Base-by-base conservation (phyloP, 2,888 invertebrate species). In the Protonemura montana region DNA sequence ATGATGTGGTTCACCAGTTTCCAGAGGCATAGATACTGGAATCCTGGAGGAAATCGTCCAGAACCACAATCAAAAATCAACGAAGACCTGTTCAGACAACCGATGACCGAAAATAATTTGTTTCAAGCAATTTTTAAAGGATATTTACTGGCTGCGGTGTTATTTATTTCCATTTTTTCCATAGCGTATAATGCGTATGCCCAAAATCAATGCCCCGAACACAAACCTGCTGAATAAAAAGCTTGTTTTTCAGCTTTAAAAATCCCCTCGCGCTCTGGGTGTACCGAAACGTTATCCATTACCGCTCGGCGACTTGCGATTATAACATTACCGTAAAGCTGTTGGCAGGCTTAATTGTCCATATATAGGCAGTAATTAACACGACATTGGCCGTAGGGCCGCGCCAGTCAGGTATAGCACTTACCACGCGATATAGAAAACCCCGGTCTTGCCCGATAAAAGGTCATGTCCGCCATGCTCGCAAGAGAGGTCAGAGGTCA, bases 401-500 rank as follows among this genome's bases (percentile, higher is more conserved):
- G n/a, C n/a, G n/a, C n/a, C n/a, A n/a, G n/a, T n/a, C 35, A 3
- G 35, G 5, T 35, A 21, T 13, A 21, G 59, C 59, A 59, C 59
- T 59, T 59, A 59, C 59, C 59, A 59, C 59, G 59, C 59, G 59
- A 59, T 59, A 21, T 13, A 5, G 41, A 10, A 21, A 10, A 10
- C 16, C 59, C 59, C 59, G 59, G 2, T 59, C 78, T 5, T 5
- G 78, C 27, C 78, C 78, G 78, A 78, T 78, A 78, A 78, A 78
- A 78, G 78, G 78, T 78, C 78, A 78, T 78, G 27, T 78, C 78
- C 78, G 78, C 78, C 78, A 78, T 78, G 78, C 78, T 25, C 78
- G 26, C 77, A 16, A 26, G 7, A 0, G 16, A 78, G 78, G 78
- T 78, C 78, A 78, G 78, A 78, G 78, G 78, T 78, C 78, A 28